Percentiles rank a stretch among this genome's conserved stretches.
phyloP scores from a whole-genome alignment of 92 coral and sea anemone genomes.

The Phenganax stokvisi region DNA sequence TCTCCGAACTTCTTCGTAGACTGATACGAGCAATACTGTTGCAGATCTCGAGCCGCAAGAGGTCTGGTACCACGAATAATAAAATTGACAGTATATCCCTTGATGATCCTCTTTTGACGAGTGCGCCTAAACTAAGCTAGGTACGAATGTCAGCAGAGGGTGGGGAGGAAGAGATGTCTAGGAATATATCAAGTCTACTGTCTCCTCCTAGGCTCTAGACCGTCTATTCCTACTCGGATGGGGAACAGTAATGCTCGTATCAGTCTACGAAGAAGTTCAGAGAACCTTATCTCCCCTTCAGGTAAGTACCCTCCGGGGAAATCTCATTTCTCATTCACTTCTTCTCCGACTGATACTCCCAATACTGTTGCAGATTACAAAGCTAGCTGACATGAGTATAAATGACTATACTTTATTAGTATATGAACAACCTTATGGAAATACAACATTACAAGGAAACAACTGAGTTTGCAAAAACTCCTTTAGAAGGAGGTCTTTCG shows the following conservation, averaged over 20 bases:
- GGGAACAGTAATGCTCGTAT: conserved; percentile 32
- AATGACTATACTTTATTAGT: neutral
- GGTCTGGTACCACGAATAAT: conserved; percentile 1
- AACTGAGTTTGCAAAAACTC: conserved; percentile 8
- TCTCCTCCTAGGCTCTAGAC: neutral
- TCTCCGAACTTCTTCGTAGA: neutral
- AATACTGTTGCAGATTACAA: conserved; percentile 17
- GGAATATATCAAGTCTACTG: no score
- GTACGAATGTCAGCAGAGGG: neutral
- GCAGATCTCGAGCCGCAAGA: conserved; percentile 7
- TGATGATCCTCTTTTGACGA: neutral
- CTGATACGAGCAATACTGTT: neutral
- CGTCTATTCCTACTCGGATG: conserved; percentile 1
- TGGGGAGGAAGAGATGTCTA: neutral
- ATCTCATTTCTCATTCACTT: conserved; percentile 22
- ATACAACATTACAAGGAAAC: neutral
- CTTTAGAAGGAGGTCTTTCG: neutral
- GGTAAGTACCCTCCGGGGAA: conserved; percentile 34
- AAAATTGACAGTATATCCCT: neutral
- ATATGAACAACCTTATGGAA: neutral
- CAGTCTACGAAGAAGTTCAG: conserved; percentile 32
- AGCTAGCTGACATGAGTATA: neutral
- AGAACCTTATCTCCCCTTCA: conserved; percentile 30
- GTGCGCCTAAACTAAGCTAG: neutral
- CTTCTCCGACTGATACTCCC: conserved; percentile 39